Evolutionary conservation across 2,888 invertebrate species (phyloP), one percentile per base, ranked within the genome.

Genomic region (Syritta pipiens): DNA sequence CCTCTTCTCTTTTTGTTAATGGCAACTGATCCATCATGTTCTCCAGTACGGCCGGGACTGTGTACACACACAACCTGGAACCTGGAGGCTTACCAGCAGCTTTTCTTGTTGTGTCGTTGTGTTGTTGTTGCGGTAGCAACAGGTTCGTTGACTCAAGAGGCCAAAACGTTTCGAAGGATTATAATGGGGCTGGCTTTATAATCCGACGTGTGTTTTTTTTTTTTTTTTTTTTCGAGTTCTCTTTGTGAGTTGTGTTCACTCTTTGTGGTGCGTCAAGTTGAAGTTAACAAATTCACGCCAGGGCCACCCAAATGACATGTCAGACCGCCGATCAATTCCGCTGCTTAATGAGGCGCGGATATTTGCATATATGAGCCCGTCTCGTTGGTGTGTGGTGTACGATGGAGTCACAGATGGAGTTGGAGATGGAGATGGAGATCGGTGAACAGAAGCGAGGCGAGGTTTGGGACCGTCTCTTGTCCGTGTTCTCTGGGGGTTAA

Each of bases 211-310:
- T 48, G 44, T 53, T 44, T 46, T 10, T 24, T 63, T 30, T 67
- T 42, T 59, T 42, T 19, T 59, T 37, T 42, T 71, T 81, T 55
- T 40, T 49, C 37, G 28, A 65, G 20, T 20, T 46, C 46, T 46
- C 49, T 46, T 76, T 68, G 65, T 81, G 55, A 51, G 71, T 37
- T 72, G 68, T 65, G 71, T 67, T 75, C 77, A 20, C 46, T 75
- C 57, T 71, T 77, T 63, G 65, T 77, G 63, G 63, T 76, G 68
- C 67, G 53, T 83, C 83, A 84, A 85, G 85, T 84, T 84, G 84
- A 87, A 86, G 85, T 87, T 86, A 85, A 87, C 86, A 86, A 86
- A 86, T 86, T 86, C 87, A 86, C 86, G 86, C 86, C 86, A 86
- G 83, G 87, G 86, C 86, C 86, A 86, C 86, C 87, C 86, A 86